Percentiles rank a stretch among this genome's conserved stretches.
Conservation (phyloP, 37 sponge, comb jelly and placozoan species). For the Eunapius fragilis region DNA sequence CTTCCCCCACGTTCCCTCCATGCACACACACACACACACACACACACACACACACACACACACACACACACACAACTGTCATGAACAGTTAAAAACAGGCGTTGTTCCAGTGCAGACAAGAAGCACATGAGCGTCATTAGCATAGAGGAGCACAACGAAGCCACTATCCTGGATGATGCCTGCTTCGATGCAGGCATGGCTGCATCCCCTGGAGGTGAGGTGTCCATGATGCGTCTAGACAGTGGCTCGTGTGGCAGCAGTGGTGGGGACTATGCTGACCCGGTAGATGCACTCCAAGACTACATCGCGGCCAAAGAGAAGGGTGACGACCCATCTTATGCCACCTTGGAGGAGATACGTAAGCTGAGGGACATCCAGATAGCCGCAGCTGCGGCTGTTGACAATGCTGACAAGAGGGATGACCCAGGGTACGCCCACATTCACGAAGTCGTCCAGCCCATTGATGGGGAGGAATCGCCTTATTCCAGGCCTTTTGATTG, state of each 20-base stretch:
- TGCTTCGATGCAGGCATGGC: background rate
- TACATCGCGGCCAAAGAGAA: background rate
- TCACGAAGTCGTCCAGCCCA: background rate
- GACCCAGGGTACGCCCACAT: background rate
- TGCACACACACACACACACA: too few relatives aligned
- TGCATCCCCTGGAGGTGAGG: background rate
- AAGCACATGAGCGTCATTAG: background rate
- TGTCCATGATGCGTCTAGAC: background rate
- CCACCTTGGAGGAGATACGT: slow-evolving; percentile 39
- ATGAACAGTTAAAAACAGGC: background rate
- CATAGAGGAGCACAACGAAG: background rate
- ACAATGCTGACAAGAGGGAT: background rate
- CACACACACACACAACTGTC: too few relatives aligned
- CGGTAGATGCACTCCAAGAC: slow-evolving; percentile 23
- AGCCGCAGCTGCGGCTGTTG: background rate
- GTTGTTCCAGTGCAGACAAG: background rate
- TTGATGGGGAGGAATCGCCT: slow-evolving; percentile 18
- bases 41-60: too few relatives aligned
- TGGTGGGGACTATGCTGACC: slow-evolving; percentile 31
- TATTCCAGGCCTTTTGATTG: slow-evolving; percentile 63
- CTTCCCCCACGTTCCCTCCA: too few relatives aligned
- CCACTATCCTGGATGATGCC: slow-evolving; percentile 7
- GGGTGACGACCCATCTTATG: slow-evolving; percentile 10
- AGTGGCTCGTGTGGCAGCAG: background rate
- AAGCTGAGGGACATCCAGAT: slow-evolving; percentile 28